Evolutionary conservation across 2,113 vertebrate species (phyloP).

Genomic region (Zapus hudsonius): DNA sequence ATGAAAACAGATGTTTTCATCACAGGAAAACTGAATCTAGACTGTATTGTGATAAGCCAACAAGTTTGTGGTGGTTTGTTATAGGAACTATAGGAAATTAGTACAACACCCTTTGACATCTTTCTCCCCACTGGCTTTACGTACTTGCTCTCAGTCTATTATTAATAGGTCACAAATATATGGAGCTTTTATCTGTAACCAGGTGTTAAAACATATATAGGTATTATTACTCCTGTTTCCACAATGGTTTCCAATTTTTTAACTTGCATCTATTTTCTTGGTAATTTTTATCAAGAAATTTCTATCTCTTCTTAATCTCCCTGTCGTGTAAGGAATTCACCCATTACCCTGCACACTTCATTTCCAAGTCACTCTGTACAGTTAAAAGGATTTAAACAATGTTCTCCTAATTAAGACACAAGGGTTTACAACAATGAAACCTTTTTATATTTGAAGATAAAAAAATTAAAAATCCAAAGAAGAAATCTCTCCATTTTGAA

Average conservation of each 20-base stretch:
- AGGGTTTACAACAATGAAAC: neutral
- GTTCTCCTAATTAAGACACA: neutral
- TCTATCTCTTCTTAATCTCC: neutral
- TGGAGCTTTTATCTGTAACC: neutral
- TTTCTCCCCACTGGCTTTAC: neutral
- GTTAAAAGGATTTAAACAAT: slow-evolving; percentile 38
- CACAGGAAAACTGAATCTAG: neutral
- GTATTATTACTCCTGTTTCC: neutral
- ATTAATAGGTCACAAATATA: neutral
- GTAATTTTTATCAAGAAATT: neutral
- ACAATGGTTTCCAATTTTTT: neutral
- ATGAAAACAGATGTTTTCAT: neutral
- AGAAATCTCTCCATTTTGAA: slow-evolving; percentile 17
- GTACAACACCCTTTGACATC: neutral
- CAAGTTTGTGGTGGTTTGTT: neutral
- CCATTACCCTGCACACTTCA: neutral
- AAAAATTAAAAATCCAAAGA: slow-evolving; percentile 16
- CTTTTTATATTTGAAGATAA: neutral
- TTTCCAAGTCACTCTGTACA: neutral
- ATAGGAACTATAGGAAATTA: neutral
- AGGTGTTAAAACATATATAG: neutral
- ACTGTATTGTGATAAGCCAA: neutral
- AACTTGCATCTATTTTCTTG: neutral
- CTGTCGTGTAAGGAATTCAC: neutral
- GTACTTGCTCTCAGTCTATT: neutral